These are phyloP conservation scores for Axea sp. DNA, from an alignment of 2,888 invertebrate genomes.

Conservation along the genomic window DNA sequence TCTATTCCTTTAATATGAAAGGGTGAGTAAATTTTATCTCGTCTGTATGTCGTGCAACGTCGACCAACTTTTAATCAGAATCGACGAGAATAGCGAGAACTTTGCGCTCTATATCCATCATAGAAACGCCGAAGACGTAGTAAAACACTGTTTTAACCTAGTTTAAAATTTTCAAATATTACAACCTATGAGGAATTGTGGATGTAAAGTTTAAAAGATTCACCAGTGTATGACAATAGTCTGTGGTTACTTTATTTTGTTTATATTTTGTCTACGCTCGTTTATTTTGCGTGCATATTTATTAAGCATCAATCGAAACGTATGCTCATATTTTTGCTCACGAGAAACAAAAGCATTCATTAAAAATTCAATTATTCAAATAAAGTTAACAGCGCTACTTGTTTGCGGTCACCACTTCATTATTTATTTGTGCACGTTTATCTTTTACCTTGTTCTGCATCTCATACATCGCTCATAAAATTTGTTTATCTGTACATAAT, in stretches of 20 bases:
- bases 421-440: slow-evolving; percentile 24
- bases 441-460: background rate
- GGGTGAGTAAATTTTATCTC: slow-evolving; percentile 67
- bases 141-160: slow-evolving; percentile 64
- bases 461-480: background rate
- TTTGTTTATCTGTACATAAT: slow-evolving; percentile 20
- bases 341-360: slow-evolving; percentile 9
- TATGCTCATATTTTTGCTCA: background rate
- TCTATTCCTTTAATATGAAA: slow-evolving; percentile 61
- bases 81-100: slow-evolving; percentile 65
- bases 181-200: slow-evolving; percentile 18
- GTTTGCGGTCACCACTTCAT: slow-evolving; percentile 23
- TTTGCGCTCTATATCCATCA: slow-evolving; percentile 70
- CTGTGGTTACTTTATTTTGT: background rate
- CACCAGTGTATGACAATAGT: slow-evolving; percentile 3
- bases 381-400: slow-evolving; percentile 8
- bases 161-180: slow-evolving; percentile 52
- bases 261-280: background rate
- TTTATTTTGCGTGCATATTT: slow-evolving; percentile 11
- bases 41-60: slow-evolving; percentile 68
- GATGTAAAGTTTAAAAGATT: slow-evolving; percentile 25
- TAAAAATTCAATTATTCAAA: slow-evolving; percentile 20
- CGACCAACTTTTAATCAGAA: slow-evolving; percentile 73
- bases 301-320: slow-evolving; percentile 14
- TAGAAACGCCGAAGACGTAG: slow-evolving; percentile 68